Base-by-base conservation (phyloP, 2,888 invertebrate genomes). In the Philopedon plagiatum region DNA sequence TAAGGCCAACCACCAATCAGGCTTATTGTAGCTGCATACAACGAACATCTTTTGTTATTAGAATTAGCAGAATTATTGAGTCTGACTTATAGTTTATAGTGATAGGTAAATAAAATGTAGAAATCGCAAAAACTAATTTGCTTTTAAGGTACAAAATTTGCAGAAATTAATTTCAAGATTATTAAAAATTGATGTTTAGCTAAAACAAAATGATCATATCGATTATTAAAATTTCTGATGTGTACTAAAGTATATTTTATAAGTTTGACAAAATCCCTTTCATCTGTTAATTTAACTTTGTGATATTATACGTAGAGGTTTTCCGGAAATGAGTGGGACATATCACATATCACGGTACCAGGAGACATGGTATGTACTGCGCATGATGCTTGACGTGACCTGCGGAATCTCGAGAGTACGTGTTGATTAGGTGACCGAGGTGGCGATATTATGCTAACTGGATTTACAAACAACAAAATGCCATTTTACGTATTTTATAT, bases 11-110 rank as follows among this genome's bases (percentile, higher is more conserved):
- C 78, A 80, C 77, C 82, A 80, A 75, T 67, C 65, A 21, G 84
- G 84, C 64, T 80, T 82, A 7, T 83, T 84, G 83, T 84, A 84
- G 82, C 79, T 54, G 32, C 56, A 29, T 60, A 56, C 68, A 60
- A 61, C 54, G 56, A 68, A 32, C 4, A 61, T 34, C 11, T 11
- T 58, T 66, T 58, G 32, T 68, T 68, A 54, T 51, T 60, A 71
- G 23, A 39, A 41, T 32, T 56, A 32, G 46, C 26, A 51, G 34
- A 63, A 63, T 63, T 70, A 49, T 70, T 70, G 58, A 70, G 57
- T 58, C 58, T 58, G 63, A 63, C 37, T 62, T 58, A 70, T 70
- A 70, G 70, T 32, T 46, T 44, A 46, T 64, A 70, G 56, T 26
- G 23, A 34, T 64, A 64, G 15, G 37, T 19, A 26, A 61, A 23